Evolutionary conservation across 2,113 vertebrate genomes (phyloP).

Genomic region (Neodon shergylaensis): DNA sequence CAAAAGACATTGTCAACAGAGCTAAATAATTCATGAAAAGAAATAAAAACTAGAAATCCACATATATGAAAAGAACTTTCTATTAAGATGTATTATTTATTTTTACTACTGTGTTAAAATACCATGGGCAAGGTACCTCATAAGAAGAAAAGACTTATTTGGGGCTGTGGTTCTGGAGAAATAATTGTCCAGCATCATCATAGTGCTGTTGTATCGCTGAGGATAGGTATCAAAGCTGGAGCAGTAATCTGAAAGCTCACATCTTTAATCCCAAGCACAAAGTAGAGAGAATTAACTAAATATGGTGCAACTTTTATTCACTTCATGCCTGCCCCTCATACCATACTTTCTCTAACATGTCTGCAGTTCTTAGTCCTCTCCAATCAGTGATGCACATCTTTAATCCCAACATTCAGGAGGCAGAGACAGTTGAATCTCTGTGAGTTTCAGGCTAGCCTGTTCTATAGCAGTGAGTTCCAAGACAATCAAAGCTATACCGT

Average conservation of each 20-base stretch:
- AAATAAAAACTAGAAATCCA: neutral
- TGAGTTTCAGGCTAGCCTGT: no score
- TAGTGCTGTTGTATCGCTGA: neutral
- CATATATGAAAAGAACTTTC: neutral
- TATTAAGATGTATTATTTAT: neutral
- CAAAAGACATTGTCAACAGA: neutral
- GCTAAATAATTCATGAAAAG: neutral
- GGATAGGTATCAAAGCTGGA: neutral
- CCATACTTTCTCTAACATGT: neutral
- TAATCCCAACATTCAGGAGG: no score
- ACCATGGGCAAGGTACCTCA: neutral
- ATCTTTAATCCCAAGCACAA: neutral
- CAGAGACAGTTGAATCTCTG: no score
- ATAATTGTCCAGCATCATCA: neutral
- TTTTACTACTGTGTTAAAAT: neutral
- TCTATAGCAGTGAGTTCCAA: no score
- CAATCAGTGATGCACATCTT: neutral
- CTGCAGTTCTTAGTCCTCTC: neutral
- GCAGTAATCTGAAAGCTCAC: neutral
- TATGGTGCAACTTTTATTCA: neutral
- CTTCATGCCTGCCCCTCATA: neutral
- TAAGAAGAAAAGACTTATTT: neutral
- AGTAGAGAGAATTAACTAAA: neutral
- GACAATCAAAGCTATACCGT: no score
- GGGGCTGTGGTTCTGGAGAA: neutral